A percentile compares a stretch with the other conserved stretches of the same genome.
These are phyloP conservation scores for Timema podura DNA, from an alignment of 2,888 invertebrate genomes.

Conservation along the genomic window DNA sequence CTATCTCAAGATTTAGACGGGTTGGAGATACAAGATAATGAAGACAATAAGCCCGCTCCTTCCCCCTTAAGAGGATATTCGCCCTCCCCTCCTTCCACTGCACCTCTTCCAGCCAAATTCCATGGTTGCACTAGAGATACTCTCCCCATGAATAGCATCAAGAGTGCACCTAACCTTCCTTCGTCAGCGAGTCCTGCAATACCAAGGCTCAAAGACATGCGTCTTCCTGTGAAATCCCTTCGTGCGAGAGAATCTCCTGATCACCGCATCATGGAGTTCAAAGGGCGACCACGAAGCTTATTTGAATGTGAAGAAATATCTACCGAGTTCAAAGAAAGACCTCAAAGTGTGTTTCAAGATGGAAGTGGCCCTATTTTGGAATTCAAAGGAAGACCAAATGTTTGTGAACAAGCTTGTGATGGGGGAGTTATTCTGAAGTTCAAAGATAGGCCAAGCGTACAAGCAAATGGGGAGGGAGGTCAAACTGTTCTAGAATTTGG, in stretches of 20 bases:
- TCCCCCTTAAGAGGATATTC: constrained; percentile 64
- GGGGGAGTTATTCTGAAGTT: constrained; percentile 28
- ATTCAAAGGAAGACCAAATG: constrained; percentile 61
- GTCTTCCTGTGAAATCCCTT: constrained; percentile 67
- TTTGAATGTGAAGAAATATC: constrained; percentile 17
- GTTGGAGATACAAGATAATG: constrained; percentile 43
- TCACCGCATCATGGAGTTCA: constrained; percentile 53
- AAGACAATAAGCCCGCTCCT: constrained; percentile 39
- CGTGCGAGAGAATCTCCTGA: constrained; percentile 56
- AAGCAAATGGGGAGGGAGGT: constrained; percentile 31
- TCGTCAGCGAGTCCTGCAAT: constrained; percentile 58
- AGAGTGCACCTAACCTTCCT: constrained; percentile 75
- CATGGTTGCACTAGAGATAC: constrained; percentile 56
- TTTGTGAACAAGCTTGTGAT: constrained; percentile 13
- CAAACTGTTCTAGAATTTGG: constrained; percentile 37
- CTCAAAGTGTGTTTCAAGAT: constrained; percentile 41
- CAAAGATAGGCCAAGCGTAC: constrained; percentile 26
- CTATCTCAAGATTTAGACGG: constrained; percentile 44
- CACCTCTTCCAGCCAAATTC: constrained; percentile 77
- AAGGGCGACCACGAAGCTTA: constrained; percentile 56
- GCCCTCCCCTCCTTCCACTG: constrained; percentile 79
- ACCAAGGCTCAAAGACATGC: constrained; percentile 66
- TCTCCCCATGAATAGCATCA: constrained; percentile 68
- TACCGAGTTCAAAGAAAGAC: constrained; percentile 32
- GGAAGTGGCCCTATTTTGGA: constrained; percentile 61